phyloP scores from a whole-genome alignment of 2,797 vertebrate species.

The Malacoraja senta region DNA sequence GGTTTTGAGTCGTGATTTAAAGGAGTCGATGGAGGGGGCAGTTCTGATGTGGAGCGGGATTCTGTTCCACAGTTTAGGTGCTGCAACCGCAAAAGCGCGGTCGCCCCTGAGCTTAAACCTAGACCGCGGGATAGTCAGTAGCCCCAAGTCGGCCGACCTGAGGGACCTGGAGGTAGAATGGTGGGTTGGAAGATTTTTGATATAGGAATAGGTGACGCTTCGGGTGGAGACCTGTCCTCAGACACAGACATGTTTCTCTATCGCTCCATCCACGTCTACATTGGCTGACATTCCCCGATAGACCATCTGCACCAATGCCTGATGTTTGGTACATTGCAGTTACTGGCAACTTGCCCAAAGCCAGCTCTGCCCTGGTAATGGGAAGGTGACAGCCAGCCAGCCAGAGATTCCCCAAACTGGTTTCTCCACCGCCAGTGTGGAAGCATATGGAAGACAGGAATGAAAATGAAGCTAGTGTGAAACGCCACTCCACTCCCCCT shows the following conservation, averaged over 20 bases:
- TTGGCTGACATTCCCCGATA: background rate
- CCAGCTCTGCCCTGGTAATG: background rate
- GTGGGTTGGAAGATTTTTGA: too few relatives aligned
- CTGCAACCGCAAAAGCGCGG: too few relatives aligned
- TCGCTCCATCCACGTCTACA: background rate
- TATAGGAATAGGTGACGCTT: too few relatives aligned
- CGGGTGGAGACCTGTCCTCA: too few relatives aligned
- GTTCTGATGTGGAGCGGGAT: too few relatives aligned
- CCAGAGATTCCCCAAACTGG: background rate
- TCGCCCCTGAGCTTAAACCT: too few relatives aligned
- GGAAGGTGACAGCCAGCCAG: background rate
- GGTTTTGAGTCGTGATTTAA: too few relatives aligned
- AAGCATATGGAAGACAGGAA: background rate
- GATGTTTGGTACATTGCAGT: background rate
- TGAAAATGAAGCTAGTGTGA: background rate
- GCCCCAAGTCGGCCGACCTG: too few relatives aligned
- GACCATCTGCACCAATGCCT: background rate
- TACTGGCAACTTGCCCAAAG: background rate
- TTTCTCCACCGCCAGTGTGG: background rate
- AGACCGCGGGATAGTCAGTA: too few relatives aligned
- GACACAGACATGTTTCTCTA: background rate
- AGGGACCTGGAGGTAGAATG: too few relatives aligned
- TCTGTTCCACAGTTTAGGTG: too few relatives aligned
- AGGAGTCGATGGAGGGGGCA: too few relatives aligned
- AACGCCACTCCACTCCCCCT: background rate